Evolutionary conservation across 1,140 invertebrate genomes (phyloP), one percentile per base, ranked within the genome.

Genomic region (Drosophila seguyi): DNA sequence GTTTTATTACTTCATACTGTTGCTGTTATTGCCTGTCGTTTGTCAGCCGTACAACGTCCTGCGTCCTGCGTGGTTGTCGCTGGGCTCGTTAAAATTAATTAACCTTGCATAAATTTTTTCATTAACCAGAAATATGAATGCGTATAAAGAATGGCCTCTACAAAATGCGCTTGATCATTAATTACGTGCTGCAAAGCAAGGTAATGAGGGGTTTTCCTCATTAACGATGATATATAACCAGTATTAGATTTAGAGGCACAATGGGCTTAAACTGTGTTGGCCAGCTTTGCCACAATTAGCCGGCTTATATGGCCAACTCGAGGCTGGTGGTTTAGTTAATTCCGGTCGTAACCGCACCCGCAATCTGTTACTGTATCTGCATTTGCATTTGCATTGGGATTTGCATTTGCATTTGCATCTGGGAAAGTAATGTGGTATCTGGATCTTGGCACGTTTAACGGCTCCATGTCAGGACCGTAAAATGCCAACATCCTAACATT

Each of bases 1-100:
- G 44, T 79, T 78, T 78, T 79, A 79, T 79, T 79, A 78, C 75
- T 79, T 72, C 59, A 79, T 78, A 71, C 69, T 79, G 45, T 79
- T 77, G 27, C 75, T 58, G 65, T 71, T 78, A 69, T 77, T 77
- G 65, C 68, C 76, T 78, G 75, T 78, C 75, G 67, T 79, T 79
- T 78, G 66, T 79, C 75, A 78, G 45, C 52, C 42, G 31, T 31
- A 7, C 48, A 31, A 50, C 48, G 44, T 63, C 25, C 59, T 65
- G 38, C 20, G 58, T 52, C 39, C 25, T 62, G 38, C 36, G 52
- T 16, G 31, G 31, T 22, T 45, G 36, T 56, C 44, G 50, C 52
- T 58, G 10, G 65, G 50, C 75, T 78, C 75, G 65, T 78, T 79
- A 78, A 78, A 79, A 79, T 79, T 79, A 79, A 79, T 79, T 79